These are phyloP conservation scores for rat (Rattus norvegicus) DNA, from an alignment of 2,113 vertebrate genomes.

Conservation along the genomic window GRCr8 NC_086020.1:28644001-28644500, in stretches of 20 bases:
- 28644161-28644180: conserved; percentile 4
- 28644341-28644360: conserved; percentile 25
- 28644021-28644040: not conserved
- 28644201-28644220: not conserved
- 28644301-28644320: conserved; percentile 28
- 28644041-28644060: not conserved
- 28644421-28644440: not conserved
- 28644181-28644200: not conserved
- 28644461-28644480: not conserved
- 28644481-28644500: not conserved
- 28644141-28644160: not conserved
- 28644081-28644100: not conserved
- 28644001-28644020: not conserved
- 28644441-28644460: not conserved
- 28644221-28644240: conserved; percentile 49
- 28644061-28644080: not conserved
- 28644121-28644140: not conserved
- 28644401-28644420: conserved; percentile 1
- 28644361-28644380: not conserved
- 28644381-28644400: not conserved
- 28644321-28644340: conserved; percentile 61
- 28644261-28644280: conserved; percentile 59
- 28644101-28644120: conserved; percentile 18
- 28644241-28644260: conserved; percentile 49
- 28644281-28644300: conserved; percentile 50